Conservation (phyloP, 2,888 invertebrate genomes). For the Nomada flava region DNA sequence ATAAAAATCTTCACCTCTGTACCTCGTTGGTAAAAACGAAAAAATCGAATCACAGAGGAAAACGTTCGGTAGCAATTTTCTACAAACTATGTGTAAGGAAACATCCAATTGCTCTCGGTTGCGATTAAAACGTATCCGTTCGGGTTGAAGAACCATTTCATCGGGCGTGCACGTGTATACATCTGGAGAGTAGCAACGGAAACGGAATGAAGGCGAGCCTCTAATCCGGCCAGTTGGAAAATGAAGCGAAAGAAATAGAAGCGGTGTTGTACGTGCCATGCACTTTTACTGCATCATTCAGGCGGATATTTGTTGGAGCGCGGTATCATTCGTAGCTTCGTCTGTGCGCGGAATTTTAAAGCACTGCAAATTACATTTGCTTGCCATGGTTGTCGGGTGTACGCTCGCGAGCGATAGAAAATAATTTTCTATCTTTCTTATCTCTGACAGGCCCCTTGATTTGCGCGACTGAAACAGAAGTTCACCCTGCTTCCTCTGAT, state of each 20-base stretch:
- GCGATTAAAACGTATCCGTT: slow-evolving; percentile 33
- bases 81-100: neutral
- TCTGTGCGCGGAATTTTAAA: slow-evolving; percentile 68
- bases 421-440: slow-evolving; percentile 9
- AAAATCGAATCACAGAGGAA: neutral
- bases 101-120: slow-evolving; percentile 22
- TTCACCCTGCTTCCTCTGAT: neutral
- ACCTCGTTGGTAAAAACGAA: too few species aligned
- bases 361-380: slow-evolving; percentile 61
- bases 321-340: slow-evolving; percentile 59
- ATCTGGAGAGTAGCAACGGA: slow-evolving; percentile 1
- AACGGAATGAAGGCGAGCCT: slow-evolving; percentile 34
- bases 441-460: slow-evolving; percentile 16
- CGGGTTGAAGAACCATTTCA: slow-evolving; percentile 14
- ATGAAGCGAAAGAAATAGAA: slow-evolving; percentile 68
- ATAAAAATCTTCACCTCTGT: too few species aligned
- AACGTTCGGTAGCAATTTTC: slow-evolving; percentile 4
- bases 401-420: slow-evolving; percentile 36
- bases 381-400: slow-evolving; percentile 33
- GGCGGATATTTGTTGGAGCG: slow-evolving; percentile 57
- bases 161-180: slow-evolving; percentile 3
- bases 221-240: slow-evolving; percentile 63
- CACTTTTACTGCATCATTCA: slow-evolving; percentile 70
- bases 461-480: neutral
- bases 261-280: slow-evolving; percentile 67